Evolutionary conservation across 2,113 vertebrate genomes (phyloP), one percentile per base, ranked within the genome.

Genomic region (Ictalurus furcatus): DNA sequence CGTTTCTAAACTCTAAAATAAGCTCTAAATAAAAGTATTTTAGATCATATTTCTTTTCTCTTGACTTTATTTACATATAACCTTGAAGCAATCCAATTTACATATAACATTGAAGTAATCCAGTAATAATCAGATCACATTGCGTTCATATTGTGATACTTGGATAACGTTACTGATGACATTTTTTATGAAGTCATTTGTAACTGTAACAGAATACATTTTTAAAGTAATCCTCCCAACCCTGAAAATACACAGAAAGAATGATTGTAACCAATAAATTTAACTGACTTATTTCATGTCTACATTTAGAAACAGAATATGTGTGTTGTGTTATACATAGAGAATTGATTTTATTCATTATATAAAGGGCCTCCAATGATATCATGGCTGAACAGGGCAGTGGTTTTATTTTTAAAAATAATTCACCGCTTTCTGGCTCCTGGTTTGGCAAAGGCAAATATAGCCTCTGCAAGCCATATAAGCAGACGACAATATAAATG

Each of bases 401-500:
- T n/a, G 59, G n/a, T 56, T 87, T 37, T 56, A 21, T 37, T 58
- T 58, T 3, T 1, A 30, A 83, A 83, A 83, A 81, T 83, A 37
- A 87, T 87, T 69, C 30, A 16, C 76, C 1, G 13, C 59, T 84
- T 59, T 74, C 44, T 78, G 89, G 65, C 30, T 84, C 71, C 34
- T 40, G 63, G 61, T 84, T 71, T 88, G 61, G 37, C 63, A 58
- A 79, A 74, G 85, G 71, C 71, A 92, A 58, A 89, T 56, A 87
- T 54, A 88, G 74, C 80, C 79, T 87, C 44, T 69, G 78, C 83
- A 83, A 59, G 71, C 84, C 79, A 85, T 86, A 79, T 87, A 88
- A 88, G 85, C 87, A 91, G 87, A 91, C 48, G 48, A 90, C 88
- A 90, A 88, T 76, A 90, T 88, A 90, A 92, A 92, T 88, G 87